Conservation (phyloP, 2,888 invertebrate species). For the Sphaerophoria taeniata region DNA sequence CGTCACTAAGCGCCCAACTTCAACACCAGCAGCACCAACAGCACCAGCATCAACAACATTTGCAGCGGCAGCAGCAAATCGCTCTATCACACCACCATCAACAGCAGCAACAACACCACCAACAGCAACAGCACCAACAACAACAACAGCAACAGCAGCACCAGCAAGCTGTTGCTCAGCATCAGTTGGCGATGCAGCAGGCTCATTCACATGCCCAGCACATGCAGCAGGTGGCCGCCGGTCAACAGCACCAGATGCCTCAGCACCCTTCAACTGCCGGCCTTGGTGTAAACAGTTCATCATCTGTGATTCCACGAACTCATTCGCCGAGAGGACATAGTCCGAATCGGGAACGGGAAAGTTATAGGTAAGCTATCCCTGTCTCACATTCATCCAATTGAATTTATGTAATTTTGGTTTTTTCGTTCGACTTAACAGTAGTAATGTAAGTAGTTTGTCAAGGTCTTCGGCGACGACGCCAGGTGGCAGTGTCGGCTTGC, state of each 20-base stretch:
- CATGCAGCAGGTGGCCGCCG: constrained; percentile 68
- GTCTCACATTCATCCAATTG: neutral
- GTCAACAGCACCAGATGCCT: constrained; percentile 71
- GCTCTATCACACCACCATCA: constrained; percentile 61
- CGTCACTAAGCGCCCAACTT: constrained; percentile 64
- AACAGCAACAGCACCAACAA: constrained; percentile 59
- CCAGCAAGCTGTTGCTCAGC: constrained; percentile 66
- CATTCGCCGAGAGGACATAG: constrained; percentile 91
- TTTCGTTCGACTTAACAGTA: constrained; percentile 84
- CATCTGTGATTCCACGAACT: constrained; percentile 84
- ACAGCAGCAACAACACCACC: constrained; percentile 67
- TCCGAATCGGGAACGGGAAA: constrained; percentile 91
- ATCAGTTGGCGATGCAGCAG: constrained; percentile 63
- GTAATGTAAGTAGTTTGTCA: constrained; percentile 93
- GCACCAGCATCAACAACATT: constrained; percentile 73
- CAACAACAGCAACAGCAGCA: constrained; percentile 68
- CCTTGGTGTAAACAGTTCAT: constrained; percentile 77
- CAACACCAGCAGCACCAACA: constrained; percentile 68
- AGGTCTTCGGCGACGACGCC: constrained; percentile 84
- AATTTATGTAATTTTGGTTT: constrained; percentile 7
- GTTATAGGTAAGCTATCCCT: constrained; percentile 88
- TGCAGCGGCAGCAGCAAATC: constrained; percentile 72
- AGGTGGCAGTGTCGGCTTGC: constrained; percentile 73
- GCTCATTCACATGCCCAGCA: constrained; percentile 75
- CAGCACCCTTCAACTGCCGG: constrained; percentile 76